Evolutionary conservation across 2,797 vertebrate species (phyloP).

Genomic region (Sebastes reedi): DNA sequence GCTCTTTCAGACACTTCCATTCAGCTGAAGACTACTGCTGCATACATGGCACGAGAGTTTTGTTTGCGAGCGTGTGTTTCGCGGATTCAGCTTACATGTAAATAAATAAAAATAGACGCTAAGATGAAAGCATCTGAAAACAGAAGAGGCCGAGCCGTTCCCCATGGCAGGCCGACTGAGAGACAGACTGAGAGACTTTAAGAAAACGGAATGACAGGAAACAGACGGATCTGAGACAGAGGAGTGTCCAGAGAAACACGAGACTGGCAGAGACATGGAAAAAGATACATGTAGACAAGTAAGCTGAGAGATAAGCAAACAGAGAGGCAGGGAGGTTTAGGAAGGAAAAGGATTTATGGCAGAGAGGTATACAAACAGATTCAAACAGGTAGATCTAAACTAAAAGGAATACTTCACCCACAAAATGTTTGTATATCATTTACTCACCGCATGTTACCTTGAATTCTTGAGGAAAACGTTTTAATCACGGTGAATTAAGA

Average conservation of each 20-base stretch:
- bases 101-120: not conserved
- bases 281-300: not conserved
- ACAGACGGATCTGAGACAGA: not conserved
- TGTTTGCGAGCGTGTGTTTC: not conserved
- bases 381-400: not conserved
- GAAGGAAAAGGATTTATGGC: not conserved
- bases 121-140: not conserved
- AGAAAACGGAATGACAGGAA: not conserved
- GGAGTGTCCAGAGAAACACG: not conserved
- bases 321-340: not conserved
- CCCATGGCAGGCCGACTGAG: not conserved
- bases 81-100: not conserved
- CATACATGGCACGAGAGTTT: too few species aligned
- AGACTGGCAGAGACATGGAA: not conserved
- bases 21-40: too few species aligned
- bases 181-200: not conserved
- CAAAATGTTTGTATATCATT: too few species aligned
- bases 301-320: not conserved
- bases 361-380: not conserved
- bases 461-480: too few species aligned
- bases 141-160: not conserved
- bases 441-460: too few species aligned
- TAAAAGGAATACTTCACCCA: too few species aligned
- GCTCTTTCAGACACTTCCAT: not conserved
- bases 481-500: too few species aligned